Evolutionary conservation across 2,113 vertebrate genomes (phyloP).

Genomic region (Dasyprocta punctata): DNA sequence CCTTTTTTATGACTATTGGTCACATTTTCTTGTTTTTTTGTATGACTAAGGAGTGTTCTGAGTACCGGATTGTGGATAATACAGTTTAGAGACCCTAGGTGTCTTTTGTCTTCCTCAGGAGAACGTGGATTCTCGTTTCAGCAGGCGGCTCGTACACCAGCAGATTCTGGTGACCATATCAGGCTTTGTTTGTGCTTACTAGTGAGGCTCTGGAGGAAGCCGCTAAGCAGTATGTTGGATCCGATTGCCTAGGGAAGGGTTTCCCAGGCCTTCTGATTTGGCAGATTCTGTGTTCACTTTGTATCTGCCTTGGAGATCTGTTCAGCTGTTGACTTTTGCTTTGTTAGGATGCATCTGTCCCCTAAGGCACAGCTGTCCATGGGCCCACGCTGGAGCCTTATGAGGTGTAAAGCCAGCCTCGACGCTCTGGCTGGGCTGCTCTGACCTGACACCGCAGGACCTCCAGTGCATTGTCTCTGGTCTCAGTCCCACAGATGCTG

Average conservation of each 20-base stretch:
- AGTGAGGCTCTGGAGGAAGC: conserved; percentile 30
- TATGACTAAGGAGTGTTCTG: conserved; percentile 17
- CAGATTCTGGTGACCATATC: not conserved
- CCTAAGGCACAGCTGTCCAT: not conserved
- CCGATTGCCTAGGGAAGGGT: not conserved
- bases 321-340: conserved; percentile 25
- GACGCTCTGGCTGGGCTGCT: not conserved
- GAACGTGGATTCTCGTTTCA: not conserved
- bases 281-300: not conserved
- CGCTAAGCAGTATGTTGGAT: not conserved
- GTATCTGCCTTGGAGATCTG: not conserved
- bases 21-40: conserved; percentile 36
- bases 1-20: not conserved
- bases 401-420: not conserved
- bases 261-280: not conserved
- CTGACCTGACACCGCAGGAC: not conserved
- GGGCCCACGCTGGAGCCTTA: not conserved
- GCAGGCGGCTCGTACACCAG: not conserved
- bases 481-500: not conserved
- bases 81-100: not conserved
- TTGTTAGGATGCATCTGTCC: not conserved
- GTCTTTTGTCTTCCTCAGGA: conserved; percentile 17
- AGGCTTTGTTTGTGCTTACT: not conserved
- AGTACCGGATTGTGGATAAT: not conserved
- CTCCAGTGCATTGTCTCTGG: not conserved